Base-by-base conservation (phyloP, 2,797 vertebrate genomes). In the Cephalopachus bancanus region DNA sequence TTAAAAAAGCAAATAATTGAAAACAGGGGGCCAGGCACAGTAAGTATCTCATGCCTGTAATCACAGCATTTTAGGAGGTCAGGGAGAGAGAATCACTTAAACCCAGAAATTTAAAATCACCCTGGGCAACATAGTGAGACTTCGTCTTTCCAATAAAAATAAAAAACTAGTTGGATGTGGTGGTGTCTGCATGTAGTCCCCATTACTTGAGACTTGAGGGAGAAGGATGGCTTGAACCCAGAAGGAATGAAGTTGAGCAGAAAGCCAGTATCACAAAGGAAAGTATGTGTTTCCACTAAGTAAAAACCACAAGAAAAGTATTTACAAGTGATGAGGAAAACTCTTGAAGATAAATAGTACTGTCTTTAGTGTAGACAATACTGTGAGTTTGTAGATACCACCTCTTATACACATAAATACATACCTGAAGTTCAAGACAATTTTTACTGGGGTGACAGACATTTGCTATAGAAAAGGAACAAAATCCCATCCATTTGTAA, bases 401-500 rank as follows among this genome's bases (percentile, higher is more conserved):
- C 37, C 91, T 11, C 30, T 55, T 55, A 71, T 16, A 90, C 4
- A 74, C 16, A 49, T 53, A 88, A 64, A 17, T 51, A 16, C 22
- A 64, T 57, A 59, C 20, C 59, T 79, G 14, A 65, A 69, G 17
- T 69, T 92, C 22, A 94, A 81, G 62, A 69, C 69, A 87, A 84
- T 89, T 93, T 91, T 91, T 88, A 93, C 33, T 74, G 6, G 67
- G 62, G 33, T 85, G 28, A 51, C 24, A 81, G 60, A 85, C 3
- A 14, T 76, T 86, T 44, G 72, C 83, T 49, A 86, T 26, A 83
- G 20, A 86, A 94, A 90, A 91, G 79, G 17, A 81, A 37, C 2
- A 84, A 64, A 86, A 44, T 20, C 92, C 15, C 28, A 60, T 8
- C 88, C 33, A 51, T 87, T 94, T 92, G 92, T 80, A 80, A 91